A percentile compares a stretch with the other conserved stretches of the same genome.
Evolutionary conservation across 2,888 invertebrate species (phyloP).

Genomic region (Quadroppia sp.): DNA sequence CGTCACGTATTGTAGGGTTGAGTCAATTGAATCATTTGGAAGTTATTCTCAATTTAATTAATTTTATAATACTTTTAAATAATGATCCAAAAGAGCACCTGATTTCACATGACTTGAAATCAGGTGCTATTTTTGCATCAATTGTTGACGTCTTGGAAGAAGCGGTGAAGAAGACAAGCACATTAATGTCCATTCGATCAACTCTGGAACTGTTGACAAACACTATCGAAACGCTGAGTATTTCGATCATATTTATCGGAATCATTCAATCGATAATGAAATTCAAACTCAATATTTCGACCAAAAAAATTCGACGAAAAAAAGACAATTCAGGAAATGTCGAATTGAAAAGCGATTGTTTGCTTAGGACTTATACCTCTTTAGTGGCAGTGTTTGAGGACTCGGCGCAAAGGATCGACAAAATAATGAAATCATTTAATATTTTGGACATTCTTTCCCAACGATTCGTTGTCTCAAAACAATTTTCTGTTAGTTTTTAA

Average conservation of each 20-base stretch:
- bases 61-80: constrained; percentile 44
- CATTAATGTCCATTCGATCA: not conserved
- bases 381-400: constrained; percentile 1
- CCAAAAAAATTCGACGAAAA: constrained; percentile 4
- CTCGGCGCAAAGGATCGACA: not conserved
- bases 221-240: constrained; percentile 14
- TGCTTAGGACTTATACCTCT: not conserved
- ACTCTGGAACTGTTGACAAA: constrained; percentile 19
- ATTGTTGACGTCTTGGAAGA: constrained; percentile 6
- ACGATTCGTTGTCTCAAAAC: not conserved
- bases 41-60: constrained; percentile 43
- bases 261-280: constrained; percentile 11
- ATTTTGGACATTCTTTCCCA: not conserved
- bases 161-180: not conserved
- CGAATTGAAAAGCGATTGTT: too few species aligned
- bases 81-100: constrained; percentile 14
- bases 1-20: constrained; percentile 45
- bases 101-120: not conserved
- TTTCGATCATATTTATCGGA: constrained; percentile 6
- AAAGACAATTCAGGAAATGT: constrained; percentile 9
- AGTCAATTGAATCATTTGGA: constrained; percentile 45
- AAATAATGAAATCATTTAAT: not conserved
- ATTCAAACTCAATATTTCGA: constrained; percentile 11
- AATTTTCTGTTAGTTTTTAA: not conserved
- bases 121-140: constrained; percentile 7